Conservation (phyloP, 1,140 invertebrate genomes). For the Drosophila nigromelanica region DNA sequence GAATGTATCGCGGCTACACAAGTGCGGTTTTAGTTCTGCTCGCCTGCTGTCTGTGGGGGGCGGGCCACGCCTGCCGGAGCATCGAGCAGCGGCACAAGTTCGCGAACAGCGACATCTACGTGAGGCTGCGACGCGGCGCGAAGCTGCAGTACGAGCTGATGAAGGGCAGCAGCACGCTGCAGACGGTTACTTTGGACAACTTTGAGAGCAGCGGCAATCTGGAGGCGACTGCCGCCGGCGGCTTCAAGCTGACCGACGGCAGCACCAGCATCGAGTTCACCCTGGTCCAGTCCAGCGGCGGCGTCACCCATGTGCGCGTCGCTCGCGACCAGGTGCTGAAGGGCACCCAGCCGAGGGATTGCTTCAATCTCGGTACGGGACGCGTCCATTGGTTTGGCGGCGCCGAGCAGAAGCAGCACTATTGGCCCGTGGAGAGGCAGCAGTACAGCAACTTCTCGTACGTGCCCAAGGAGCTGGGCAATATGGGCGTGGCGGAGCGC, state of each 20-base stretch:
- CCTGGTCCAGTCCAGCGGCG: slow-evolving; percentile 42
- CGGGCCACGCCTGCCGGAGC: slow-evolving; percentile 32
- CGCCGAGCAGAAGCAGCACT: slow-evolving; percentile 86
- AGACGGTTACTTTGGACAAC: slow-evolving; percentile 73
- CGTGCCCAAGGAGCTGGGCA: slow-evolving; percentile 86
- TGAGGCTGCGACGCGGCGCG: slow-evolving; percentile 56
- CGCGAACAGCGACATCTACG: slow-evolving; percentile 67
- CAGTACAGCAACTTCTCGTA: slow-evolving; percentile 86
- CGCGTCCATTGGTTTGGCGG: slow-evolving; percentile 86
- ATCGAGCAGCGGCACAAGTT: slow-evolving; percentile 74
- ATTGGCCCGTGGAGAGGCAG: slow-evolving; percentile 88
- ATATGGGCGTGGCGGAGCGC: slow-evolving; percentile 88
- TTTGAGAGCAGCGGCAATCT: slow-evolving; percentile 60
- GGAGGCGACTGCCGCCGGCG: slow-evolving; percentile 42
- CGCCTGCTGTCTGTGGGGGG: slow-evolving; percentile 35
- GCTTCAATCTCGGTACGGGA: slow-evolving; percentile 54
- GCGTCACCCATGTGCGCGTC: slow-evolving; percentile 67
- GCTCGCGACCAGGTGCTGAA: slow-evolving; percentile 58
- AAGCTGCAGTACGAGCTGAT: slow-evolving; percentile 74
- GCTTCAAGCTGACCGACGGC: slow-evolving; percentile 57
- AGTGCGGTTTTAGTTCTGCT: slow-evolving; percentile 27
- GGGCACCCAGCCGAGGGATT: slow-evolving; percentile 70
- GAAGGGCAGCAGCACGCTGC: slow-evolving; percentile 61
- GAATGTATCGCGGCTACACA: slow-evolving; percentile 36
- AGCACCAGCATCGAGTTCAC: slow-evolving; percentile 57